Evolutionary conservation across 2,888 invertebrate genomes (phyloP).

Genomic region (Diaprepes abbreviatus): DNA sequence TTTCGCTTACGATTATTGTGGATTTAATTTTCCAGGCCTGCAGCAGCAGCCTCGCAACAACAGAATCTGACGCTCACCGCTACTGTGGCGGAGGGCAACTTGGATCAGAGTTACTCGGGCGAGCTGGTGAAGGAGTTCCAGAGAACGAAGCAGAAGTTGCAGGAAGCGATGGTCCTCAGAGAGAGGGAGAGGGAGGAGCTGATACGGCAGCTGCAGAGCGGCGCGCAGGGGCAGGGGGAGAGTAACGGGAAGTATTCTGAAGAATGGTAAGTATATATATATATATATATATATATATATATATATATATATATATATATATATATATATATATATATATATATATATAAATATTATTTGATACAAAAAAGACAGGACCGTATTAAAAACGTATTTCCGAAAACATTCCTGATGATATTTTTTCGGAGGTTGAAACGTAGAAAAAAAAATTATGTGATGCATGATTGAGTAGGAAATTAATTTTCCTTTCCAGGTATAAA

Average conservation of each 20-base stretch:
- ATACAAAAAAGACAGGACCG: no score
- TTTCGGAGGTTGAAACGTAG: no score
- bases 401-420: no score
- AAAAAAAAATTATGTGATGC: no score
- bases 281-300: no score
- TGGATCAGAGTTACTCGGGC: constrained; percentile 72
- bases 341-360: no score
- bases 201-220: constrained; percentile 66
- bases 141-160: constrained; percentile 79
- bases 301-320: no score
- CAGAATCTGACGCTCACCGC: constrained; percentile 51
- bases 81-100: constrained; percentile 51
- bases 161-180: constrained; percentile 71
- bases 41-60: constrained; percentile 40
- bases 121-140: constrained; percentile 87
- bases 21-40: constrained; percentile 55
- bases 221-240: constrained; percentile 21
- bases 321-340: no score
- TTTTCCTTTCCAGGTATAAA: no score
- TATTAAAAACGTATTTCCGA: no score
- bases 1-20: no score
- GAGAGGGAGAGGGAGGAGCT: constrained; percentile 72
- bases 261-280: constrained; percentile 70
- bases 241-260: constrained; percentile 68
- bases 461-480: no score